Conservation (phyloP, 1,140 invertebrate species). For the Papilio helenus region DNA sequence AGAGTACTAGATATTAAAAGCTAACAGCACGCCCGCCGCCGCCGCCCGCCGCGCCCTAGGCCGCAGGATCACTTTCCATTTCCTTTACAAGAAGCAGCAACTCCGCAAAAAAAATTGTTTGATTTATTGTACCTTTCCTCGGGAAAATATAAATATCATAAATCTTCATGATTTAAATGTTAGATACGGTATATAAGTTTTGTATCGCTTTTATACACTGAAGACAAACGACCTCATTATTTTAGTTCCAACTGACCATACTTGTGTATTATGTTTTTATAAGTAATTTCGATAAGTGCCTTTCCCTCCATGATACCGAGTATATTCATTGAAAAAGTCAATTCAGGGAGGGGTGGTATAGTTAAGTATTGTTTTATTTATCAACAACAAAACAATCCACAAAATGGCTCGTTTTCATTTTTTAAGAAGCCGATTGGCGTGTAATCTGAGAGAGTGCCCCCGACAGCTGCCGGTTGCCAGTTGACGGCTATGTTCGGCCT, state of each 20-base stretch:
- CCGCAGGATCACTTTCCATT: background rate
- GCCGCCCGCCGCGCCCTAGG: background rate
- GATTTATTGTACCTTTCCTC: background rate
- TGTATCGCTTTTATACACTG: background rate
- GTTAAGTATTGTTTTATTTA: background rate
- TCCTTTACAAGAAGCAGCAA: background rate
- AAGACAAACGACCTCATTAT: background rate
- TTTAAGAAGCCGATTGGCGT: conserved; percentile 33
- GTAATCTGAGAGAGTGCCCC: conserved; percentile 28
- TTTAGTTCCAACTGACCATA: background rate
- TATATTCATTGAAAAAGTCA: too few species aligned
- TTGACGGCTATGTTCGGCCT: too few species aligned
- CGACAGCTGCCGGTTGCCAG: background rate
- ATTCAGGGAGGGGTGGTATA: background rate
- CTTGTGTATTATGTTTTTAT: too few species aligned
- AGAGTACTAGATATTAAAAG: background rate
- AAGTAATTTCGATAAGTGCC: too few species aligned
- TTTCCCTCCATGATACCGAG: too few species aligned
- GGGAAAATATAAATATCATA: background rate
- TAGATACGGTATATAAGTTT: background rate
- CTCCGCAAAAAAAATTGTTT: background rate
- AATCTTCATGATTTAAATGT: background rate
- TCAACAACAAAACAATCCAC: background rate
- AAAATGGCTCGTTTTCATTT: conserved; percentile 26
- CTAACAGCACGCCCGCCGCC: background rate